Evolutionary conservation across 2,888 invertebrate species (phyloP), one percentile per base, ranked within the genome.

Genomic region (Labia minor): DNA sequence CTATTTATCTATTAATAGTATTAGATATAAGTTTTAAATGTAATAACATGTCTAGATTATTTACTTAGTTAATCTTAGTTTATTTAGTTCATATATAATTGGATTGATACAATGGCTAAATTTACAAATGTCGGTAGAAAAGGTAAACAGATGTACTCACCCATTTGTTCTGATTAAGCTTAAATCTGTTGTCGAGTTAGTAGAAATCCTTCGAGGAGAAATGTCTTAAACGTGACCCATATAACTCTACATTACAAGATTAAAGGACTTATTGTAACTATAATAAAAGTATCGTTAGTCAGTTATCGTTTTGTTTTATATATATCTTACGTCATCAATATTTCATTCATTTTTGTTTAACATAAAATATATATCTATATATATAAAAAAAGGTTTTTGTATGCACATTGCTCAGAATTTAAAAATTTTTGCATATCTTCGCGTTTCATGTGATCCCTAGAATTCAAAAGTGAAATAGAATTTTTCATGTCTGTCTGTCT

Each of bases 221-320:
- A 49, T 49, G 49, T 49, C n/a, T 14, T 14, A 49, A n/a, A 49
- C 49, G 49, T 49, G 49, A 49, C 49, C 49, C 49, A 49, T 49
- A 49, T 49, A 49, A 49, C 16, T 49, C 49, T 49, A 49, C 49
- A n/a, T 49, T 49, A 49, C 49, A 49, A 49, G 49, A 49, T 49
- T 49, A 49, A 16, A 49, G 49, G 49, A 49, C 49, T 49, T 49
- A 14, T 49, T 49, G 6, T 49, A 16, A 14, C 49, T 16, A 49
- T 49, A 49, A 49, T 49, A 49, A 49, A 49, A 49, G 49, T 14
- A 49, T 49, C n/a, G n/a, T 16, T 49, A 49, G n/a, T n/a, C 16
- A 49, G 3, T 49, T 49, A 49, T 49, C 49, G 49, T 14, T 10
- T n/a, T n/a, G n/a, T 49, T 49, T n/a, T 49, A 16, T 49, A 49